phyloP scores from a whole-genome alignment of 2,113 vertebrate genomes.

The Cryptomyrus ogoouensis region DNA sequence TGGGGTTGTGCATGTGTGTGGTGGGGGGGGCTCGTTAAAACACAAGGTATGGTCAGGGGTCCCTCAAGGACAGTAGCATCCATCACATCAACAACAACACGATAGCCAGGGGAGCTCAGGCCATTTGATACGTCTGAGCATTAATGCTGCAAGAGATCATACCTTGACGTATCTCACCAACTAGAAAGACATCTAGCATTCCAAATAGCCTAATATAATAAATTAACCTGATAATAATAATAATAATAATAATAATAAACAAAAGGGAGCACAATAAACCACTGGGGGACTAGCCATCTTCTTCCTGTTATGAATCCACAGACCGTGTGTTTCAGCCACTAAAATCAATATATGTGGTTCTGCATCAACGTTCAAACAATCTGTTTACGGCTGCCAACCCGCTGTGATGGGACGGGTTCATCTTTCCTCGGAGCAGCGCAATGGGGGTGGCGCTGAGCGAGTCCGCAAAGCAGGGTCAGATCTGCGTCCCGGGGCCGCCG shows the following conservation, averaged over 20 bases:
- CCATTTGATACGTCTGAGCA: background rate
- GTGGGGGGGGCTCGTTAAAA: background rate
- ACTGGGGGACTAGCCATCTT: background rate
- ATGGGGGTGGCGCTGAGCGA: background rate
- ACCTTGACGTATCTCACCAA: background rate
- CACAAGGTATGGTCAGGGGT: background rate
- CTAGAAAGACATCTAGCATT: background rate
- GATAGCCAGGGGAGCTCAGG: background rate
- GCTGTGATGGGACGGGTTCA: slow-evolving; percentile 30
- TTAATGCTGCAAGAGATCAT: background rate
- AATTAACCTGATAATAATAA: background rate
- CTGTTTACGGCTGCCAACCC: slow-evolving; percentile 49
- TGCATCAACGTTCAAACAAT: slow-evolving; percentile 18
- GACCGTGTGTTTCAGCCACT: background rate
- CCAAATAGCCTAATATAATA: background rate
- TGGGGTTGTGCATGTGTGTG: background rate
- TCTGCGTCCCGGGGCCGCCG: background rate
- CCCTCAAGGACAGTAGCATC: background rate
- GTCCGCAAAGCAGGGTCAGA: background rate
- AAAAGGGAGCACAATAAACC: background rate
- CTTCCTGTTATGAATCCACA: background rate
- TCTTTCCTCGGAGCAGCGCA: background rate
- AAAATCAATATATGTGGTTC: slow-evolving; percentile 6
- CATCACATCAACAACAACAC: background rate
- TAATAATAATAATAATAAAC: background rate